Evolutionary conservation across 92 coral and sea anemone species (phyloP).

Genomic region (Phenganax subtilis): DNA sequence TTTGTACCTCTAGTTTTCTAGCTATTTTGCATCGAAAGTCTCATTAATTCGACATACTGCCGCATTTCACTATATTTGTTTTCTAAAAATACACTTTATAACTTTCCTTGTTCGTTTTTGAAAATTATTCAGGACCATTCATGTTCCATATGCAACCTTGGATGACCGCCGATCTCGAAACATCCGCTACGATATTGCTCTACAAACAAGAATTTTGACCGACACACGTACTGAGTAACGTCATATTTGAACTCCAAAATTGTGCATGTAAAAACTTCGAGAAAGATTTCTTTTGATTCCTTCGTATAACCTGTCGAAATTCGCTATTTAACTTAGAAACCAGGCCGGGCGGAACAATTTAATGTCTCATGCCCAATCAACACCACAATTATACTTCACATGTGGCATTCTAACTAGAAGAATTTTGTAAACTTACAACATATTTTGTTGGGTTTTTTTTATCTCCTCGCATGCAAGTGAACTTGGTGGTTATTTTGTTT

Average conservation of each 20-base stretch:
- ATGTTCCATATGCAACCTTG: not conserved
- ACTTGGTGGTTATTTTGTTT: no score
- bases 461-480: not conserved
- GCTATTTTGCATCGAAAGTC: no score
- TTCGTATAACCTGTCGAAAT: not conserved
- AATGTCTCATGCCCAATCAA: no score
- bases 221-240: not conserved
- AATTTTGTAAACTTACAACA: not conserved
- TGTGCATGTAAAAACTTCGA: not conserved
- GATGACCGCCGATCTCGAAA: not conserved
- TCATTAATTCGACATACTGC: no score
- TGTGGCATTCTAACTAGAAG: no score
- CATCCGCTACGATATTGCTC: conserved; percentile 8
- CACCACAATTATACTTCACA: no score
- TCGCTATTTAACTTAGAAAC: no score
- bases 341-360: no score
- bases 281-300: not conserved
- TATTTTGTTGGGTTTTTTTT: not conserved
- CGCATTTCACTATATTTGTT: no score
- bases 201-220: not conserved
- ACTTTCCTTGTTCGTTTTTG: not conserved
- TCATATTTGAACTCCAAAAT: not conserved
- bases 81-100: no score
- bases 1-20: no score
- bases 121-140: not conserved